phyloP scores from a whole-genome alignment of 2,797 vertebrate species.

The Spondyliosoma cantharus region DNA sequence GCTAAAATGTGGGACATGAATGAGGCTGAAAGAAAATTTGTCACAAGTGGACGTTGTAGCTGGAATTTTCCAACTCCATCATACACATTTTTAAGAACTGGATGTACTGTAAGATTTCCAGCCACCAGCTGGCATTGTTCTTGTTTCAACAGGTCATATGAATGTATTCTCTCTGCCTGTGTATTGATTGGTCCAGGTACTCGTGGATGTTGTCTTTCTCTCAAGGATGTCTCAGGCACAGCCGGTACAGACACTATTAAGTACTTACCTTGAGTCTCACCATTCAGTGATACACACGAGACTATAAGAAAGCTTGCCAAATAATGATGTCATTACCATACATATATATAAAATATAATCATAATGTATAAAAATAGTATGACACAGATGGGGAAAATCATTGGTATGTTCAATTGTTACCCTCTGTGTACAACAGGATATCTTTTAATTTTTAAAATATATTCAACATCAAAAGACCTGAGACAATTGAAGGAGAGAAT shows the following conservation, averaged over 20 bases:
- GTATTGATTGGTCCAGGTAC: slow-evolving; percentile 62
- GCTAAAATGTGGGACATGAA: slow-evolving; percentile 2
- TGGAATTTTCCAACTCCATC: not conserved
- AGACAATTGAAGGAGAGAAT: slow-evolving; percentile 62
- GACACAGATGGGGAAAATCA: not conserved
- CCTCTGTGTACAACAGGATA: not conserved
- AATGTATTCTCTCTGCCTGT: slow-evolving; percentile 47
- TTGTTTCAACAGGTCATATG: slow-evolving; percentile 52
- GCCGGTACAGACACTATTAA: slow-evolving; percentile 35
- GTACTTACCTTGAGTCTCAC: slow-evolving; percentile 46
- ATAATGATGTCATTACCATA: slow-evolving; percentile 17
- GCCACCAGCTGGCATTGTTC: not conserved
- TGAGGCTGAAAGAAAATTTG: not conserved
- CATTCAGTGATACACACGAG: slow-evolving; percentile 3
- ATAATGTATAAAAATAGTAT: not conserved
- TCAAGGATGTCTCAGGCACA: slow-evolving; percentile 58
- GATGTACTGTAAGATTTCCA: slow-evolving; percentile 12
- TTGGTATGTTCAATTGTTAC: slow-evolving; percentile 13
- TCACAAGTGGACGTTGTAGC: not conserved
- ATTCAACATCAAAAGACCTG: slow-evolving; percentile 56
- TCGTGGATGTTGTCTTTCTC: slow-evolving; percentile 57
- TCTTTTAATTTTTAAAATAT: slow-evolving; percentile 45
- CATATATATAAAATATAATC: not conserved
- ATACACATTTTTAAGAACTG: not conserved
- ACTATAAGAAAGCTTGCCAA: not conserved